phyloP scores from a whole-genome alignment of 2,888 invertebrate species.

The Chironomus riparius region DNA sequence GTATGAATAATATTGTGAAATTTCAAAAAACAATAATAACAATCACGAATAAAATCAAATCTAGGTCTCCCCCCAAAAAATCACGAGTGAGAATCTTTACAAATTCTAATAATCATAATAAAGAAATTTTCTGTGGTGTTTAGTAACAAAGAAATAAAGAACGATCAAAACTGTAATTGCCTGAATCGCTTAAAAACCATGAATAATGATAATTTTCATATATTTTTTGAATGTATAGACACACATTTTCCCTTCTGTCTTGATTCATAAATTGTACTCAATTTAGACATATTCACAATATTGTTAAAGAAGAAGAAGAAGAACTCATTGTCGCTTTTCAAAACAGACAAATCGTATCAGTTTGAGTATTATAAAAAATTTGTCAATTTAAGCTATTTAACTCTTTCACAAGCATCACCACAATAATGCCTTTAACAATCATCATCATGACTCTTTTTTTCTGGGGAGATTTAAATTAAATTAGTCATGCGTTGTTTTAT shows the following conservation, averaged over 20 bases:
- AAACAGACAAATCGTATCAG: not conserved
- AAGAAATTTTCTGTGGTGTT: not conserved
- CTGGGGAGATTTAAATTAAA: slow-evolving; percentile 22
- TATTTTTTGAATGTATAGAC: no score
- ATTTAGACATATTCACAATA: slow-evolving; percentile 6
- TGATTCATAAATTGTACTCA: slow-evolving; percentile 25
- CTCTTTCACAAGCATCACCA: slow-evolving; percentile 8
- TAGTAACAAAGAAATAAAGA: not conserved
- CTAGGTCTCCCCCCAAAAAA: not conserved
- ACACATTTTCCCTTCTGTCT: not conserved
- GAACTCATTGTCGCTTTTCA: slow-evolving; percentile 19
- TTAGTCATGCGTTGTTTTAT: slow-evolving; percentile 26
- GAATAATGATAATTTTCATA: slow-evolving; percentile 2
- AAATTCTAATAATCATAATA: not conserved
- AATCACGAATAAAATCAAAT: not conserved
- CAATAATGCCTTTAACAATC: not conserved
- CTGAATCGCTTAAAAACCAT: slow-evolving; percentile 14
- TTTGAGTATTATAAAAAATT: not conserved
- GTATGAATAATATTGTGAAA: not conserved
- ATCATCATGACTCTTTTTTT: not conserved
- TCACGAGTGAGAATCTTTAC: not conserved
- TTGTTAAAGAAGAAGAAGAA: slow-evolving; percentile 1
- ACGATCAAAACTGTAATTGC: not conserved
- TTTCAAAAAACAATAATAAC: not conserved
- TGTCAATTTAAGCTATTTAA: slow-evolving; percentile 26